phyloP scores from a whole-genome alignment of 1,140 invertebrate species.

The Mamestra configurata region DNA sequence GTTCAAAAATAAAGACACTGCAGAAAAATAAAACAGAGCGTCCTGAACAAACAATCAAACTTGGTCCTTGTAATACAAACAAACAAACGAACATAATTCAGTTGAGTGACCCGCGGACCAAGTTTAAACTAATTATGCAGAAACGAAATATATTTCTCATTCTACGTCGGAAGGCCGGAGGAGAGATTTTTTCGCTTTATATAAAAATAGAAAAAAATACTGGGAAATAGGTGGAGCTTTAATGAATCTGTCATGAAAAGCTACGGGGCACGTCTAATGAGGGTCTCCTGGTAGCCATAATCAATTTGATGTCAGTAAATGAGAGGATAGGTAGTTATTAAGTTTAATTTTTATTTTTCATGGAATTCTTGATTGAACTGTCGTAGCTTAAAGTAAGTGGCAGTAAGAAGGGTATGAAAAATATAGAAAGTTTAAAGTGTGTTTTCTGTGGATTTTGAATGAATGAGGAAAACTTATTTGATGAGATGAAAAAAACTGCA shows the following conservation, averaged over 20 bases:
- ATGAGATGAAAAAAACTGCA: no score
- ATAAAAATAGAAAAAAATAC: constrained; percentile 32
- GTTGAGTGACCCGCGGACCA: constrained; percentile 51
- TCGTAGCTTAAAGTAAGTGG: not conserved
- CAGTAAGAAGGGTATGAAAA: not conserved
- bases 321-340: constrained; percentile 42
- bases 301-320: constrained; percentile 54
- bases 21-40: constrained; percentile 30
- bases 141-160: constrained; percentile 48
- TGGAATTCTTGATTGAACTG: constrained; percentile 12
- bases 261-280: constrained; percentile 59
- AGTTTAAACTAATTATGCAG: constrained; percentile 54
- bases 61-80: constrained; percentile 47
- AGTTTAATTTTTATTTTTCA: constrained; percentile 16
- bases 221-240: constrained; percentile 56
- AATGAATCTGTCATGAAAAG: constrained; percentile 64
- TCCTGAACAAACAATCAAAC: constrained; percentile 51
- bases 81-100: constrained; percentile 55
- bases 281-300: constrained; percentile 53
- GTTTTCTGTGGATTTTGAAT: no score
- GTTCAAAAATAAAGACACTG: constrained; percentile 41
- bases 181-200: constrained; percentile 38
- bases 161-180: constrained; percentile 21
- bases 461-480: no score
- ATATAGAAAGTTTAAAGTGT: no score